These are phyloP conservation scores for Eilema depressum DNA, from an alignment of 2,888 invertebrate species.

Conservation along the genomic window DNA sequence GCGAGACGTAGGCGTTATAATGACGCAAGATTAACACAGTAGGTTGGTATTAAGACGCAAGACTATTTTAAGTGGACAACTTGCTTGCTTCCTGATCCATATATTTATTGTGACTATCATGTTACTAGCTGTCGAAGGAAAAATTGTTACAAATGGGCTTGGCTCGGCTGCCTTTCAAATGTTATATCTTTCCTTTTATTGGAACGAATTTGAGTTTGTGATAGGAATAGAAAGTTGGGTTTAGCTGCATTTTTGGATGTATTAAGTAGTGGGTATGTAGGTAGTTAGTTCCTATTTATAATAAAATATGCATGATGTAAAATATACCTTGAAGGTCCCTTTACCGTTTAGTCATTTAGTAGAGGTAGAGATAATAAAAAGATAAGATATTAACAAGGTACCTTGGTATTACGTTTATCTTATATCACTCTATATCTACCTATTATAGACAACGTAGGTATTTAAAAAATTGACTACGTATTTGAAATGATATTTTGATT, in stretches of 20 bases:
- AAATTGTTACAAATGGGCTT: conserved; percentile 24
- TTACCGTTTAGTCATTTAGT: neutral
- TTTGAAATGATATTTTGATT: too few relatives aligned
- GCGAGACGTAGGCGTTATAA: conserved; percentile 55
- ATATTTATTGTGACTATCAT: conserved; percentile 40
- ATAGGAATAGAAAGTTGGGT: neutral
- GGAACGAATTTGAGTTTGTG: neutral
- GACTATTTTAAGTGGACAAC: conserved; percentile 64
- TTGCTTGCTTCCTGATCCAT: conserved; percentile 66
- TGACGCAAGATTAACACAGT: conserved; percentile 57
- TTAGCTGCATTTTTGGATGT: neutral
- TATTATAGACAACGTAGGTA: neutral
- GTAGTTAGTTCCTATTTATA: neutral
- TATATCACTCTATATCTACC: too few relatives aligned
- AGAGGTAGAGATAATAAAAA: too few relatives aligned
- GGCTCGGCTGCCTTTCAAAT: conserved; percentile 1
- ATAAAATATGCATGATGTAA: neutral
- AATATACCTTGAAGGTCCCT: neutral
- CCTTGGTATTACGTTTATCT: neutral
- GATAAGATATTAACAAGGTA: neutral
- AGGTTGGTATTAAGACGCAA: conserved; percentile 40
- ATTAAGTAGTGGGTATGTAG: neutral
- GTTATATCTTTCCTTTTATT: conserved; percentile 1
- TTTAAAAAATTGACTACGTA: too few relatives aligned
- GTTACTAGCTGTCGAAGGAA: conserved; percentile 23